Evolutionary conservation across 1,140 invertebrate genomes (phyloP), one percentile per base, ranked within the genome.

Genomic region (Drosophila aff.): DNA sequence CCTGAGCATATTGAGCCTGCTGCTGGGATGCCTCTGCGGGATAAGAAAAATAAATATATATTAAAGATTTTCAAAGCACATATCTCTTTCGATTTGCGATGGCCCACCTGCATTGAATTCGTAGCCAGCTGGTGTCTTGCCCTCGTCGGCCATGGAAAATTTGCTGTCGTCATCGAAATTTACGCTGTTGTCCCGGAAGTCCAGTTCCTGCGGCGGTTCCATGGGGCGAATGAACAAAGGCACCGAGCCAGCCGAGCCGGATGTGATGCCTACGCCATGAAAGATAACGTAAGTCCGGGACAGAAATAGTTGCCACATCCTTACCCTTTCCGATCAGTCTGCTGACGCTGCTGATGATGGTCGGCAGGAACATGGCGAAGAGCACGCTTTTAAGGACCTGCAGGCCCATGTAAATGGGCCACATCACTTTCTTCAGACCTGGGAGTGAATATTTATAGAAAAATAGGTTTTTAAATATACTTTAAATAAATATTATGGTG

Each of bases 321-420:
- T 93, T 93, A 95, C 96, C 96, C 95, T 97, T 97, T 36, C 96
- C 96, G 50, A 97, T 95, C 47, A 97, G 95, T 92, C 97, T 97
- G 53, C 96, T 96, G 57, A 97, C 94, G 79, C 96, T 96, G 53
- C 96, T 96, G 59, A 97, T 94, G 47, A 97, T 96, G 60, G 96
- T 96, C 2, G 97, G 97, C 80, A 97, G 93, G 92, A 97, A 97
- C 92, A 97, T 95, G 10, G 96, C 96, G 6, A 97, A 94, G 8
- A 97, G 93, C 13, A 97, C 94, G 21, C 96, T 96, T 92, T 97
- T 97, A 72, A 97, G 94, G 18, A 97, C 94, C 93, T 97, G 96
- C 4, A 95, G 95, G 2, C 96, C 96, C 78, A 97, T 95, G 66
- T 97, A 94, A 18, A 97, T 92, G 5, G 96, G 96, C 80, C 97